Evolutionary conservation across 1,140 invertebrate genomes (phyloP).

Genomic region (Drosophila sp.): DNA sequence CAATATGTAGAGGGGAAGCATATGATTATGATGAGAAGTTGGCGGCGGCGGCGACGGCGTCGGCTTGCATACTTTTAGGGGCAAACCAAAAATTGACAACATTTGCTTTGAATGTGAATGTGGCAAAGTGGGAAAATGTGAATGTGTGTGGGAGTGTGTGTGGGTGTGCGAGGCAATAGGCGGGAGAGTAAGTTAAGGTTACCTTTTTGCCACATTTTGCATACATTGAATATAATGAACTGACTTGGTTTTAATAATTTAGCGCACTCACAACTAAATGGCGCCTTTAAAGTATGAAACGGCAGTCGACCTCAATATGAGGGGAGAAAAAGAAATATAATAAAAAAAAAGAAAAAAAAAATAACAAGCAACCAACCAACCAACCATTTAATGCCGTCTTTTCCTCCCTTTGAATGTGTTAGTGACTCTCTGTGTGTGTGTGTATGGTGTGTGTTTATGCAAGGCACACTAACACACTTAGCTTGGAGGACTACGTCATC

Average conservation of each 20-base stretch:
- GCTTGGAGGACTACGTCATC: conserved; percentile 75
- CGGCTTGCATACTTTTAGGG: conserved; percentile 57
- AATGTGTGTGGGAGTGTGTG: neutral
- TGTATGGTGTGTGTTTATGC: conserved; percentile 46
- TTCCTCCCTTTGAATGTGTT: conserved; percentile 17
- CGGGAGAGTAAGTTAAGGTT: conserved; percentile 23
- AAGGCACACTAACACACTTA: conserved; percentile 71
- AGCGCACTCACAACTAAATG: conserved; percentile 69
- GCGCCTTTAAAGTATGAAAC: conserved; percentile 72
- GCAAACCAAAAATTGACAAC: conserved; percentile 61
- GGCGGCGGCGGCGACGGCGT: conserved; percentile 11
- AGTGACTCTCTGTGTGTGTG: conserved; percentile 26
- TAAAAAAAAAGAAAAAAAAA: conserved; percentile 45
- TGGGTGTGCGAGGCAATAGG: neutral
- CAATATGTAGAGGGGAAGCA: conserved; percentile 31
- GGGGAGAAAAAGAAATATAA: conserved; percentile 36
- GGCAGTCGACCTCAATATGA: conserved; percentile 68
- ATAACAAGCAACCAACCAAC: conserved; percentile 45
- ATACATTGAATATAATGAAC: conserved; percentile 75
- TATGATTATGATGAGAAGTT: conserved; percentile 68
- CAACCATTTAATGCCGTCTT: conserved; percentile 72
- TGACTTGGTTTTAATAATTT: conserved; percentile 74
- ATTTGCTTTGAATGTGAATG: conserved; percentile 25
- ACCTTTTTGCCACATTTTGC: conserved; percentile 63
- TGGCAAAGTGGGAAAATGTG: neutral